Conservation (phyloP, 2,113 vertebrate genomes). For the Smithornis capensis region DNA sequence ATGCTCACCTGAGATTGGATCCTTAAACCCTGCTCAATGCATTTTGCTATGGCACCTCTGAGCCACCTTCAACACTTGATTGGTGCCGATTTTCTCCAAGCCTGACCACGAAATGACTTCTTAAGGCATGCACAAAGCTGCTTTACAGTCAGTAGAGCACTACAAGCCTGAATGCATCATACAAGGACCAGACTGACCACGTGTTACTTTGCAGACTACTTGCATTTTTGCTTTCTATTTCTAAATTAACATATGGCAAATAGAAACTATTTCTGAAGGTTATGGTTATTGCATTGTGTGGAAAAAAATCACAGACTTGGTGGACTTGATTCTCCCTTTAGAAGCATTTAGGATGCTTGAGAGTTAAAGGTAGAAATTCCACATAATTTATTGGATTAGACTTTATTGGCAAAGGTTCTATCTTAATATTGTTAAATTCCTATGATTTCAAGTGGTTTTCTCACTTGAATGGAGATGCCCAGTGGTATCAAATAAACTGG, state of each 20-base stretch:
- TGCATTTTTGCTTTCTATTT: background rate
- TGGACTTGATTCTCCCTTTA: background rate
- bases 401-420: background rate
- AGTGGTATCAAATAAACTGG: background rate
- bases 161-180: background rate
- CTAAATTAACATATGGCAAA: background rate
- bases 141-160: background rate
- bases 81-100: background rate
- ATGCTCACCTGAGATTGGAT: background rate
- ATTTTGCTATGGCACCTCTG: background rate
- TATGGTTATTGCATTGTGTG: background rate
- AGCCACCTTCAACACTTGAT: background rate
- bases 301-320: background rate
- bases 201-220: background rate
- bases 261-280: background rate
- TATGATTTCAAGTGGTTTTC: background rate
- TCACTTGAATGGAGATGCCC: background rate
- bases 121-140: background rate
- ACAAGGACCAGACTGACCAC: background rate
- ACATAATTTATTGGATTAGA: background rate
- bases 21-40: background rate
- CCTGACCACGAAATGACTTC: background rate
- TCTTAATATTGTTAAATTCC: background rate
- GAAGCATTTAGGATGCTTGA: background rate
- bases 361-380: background rate